These are phyloP conservation scores for Hypomesus transpacificus DNA, from an alignment of 2,113 vertebrate genomes.

Conservation along the genomic window DNA sequence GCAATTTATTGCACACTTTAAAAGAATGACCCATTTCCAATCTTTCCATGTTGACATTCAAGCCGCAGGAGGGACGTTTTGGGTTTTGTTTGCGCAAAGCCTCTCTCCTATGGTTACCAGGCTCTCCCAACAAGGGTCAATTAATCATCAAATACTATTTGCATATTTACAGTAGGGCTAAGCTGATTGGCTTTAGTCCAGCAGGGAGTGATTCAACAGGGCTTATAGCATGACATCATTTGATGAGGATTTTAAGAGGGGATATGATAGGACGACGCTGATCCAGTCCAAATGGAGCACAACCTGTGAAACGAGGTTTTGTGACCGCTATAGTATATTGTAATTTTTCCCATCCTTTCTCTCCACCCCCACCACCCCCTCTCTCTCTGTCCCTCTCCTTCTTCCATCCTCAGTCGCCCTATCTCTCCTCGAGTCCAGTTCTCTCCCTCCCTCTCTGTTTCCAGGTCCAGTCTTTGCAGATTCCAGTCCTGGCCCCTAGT, in stretches of 20 bases:
- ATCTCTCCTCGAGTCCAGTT: constrained; percentile 21
- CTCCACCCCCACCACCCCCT: background rate
- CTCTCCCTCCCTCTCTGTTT: constrained; percentile 26
- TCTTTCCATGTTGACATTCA: constrained; percentile 69
- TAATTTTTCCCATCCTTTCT: background rate
- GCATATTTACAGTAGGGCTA: constrained; percentile 66
- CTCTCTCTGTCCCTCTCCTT: background rate
- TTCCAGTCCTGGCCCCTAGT: constrained; percentile 33
- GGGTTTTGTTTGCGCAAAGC: constrained; percentile 18
- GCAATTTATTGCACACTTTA: constrained; percentile 74
- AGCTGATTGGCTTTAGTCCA: constrained; percentile 62
- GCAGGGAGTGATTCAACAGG: constrained; percentile 60
- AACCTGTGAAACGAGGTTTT: constrained; percentile 29
- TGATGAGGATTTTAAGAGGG: constrained; percentile 57
- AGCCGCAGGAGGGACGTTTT: constrained; percentile 27
- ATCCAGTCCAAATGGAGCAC: constrained; percentile 46
- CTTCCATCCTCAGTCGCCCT: constrained; percentile 11
- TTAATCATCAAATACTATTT: constrained; percentile 73
- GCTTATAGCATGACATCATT: constrained; percentile 59
- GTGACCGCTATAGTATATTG: too few species aligned
- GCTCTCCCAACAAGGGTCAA: constrained; percentile 61
- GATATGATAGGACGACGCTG: constrained; percentile 56
- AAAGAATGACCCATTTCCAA: constrained; percentile 71
- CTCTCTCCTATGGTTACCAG: constrained; percentile 14
- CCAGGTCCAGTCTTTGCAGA: background rate